Conservation (phyloP, 2,113 vertebrate species). For the Ia io region DNA sequence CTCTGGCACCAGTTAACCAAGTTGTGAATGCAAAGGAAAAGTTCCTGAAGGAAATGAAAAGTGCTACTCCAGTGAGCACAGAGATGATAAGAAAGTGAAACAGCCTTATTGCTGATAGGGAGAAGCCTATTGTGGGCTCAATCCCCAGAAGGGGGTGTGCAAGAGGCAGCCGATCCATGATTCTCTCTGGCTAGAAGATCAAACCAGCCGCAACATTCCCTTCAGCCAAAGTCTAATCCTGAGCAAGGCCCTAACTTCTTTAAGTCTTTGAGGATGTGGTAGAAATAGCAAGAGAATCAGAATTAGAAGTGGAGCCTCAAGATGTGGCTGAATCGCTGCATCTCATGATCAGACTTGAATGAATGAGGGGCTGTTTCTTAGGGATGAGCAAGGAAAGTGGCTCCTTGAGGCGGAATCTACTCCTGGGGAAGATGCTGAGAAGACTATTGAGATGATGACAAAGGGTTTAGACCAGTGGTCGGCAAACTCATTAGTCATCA, state of each 20-base stretch:
- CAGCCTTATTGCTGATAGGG: neutral
- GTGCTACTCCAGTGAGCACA: neutral
- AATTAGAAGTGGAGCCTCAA: neutral
- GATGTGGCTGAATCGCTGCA: neutral
- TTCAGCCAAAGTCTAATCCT: neutral
- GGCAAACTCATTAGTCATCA: too few species aligned
- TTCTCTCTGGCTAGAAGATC: too few species aligned
- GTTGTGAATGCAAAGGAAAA: neutral
- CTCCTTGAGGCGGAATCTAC: rapidly evolving
- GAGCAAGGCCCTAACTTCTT: neutral
- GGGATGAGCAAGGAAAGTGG: neutral
- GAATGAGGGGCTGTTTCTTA: neutral
- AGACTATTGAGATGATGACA: neutral
- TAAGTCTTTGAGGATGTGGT: neutral
- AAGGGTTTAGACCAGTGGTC: too few species aligned
- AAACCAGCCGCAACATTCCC: neutral
- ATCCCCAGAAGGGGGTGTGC: too few species aligned
- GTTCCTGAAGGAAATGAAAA: neutral
- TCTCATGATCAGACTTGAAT: neutral
- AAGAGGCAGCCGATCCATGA: too few species aligned
- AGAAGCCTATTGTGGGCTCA: neutral
- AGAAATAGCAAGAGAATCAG: neutral
- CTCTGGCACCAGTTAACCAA: neutral
- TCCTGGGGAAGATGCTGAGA: neutral
- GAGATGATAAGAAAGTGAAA: neutral